Conservation (phyloP, 1,140 invertebrate species). For the Drosophila jambulina region DNA sequence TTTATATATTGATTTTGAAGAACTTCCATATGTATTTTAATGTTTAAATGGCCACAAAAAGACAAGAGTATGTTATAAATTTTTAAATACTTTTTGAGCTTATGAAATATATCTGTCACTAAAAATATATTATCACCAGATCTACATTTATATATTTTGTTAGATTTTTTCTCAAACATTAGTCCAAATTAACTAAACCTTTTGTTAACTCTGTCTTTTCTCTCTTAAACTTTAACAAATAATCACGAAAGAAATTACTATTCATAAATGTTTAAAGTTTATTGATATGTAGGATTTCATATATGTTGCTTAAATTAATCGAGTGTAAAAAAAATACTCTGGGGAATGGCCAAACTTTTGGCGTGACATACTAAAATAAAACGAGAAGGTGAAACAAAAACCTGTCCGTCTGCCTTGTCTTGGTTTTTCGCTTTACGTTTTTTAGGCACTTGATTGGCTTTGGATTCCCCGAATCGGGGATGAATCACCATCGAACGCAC, state of each 20-base stretch:
- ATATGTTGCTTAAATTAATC: background rate
- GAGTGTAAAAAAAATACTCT: conserved; percentile 3
- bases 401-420: conserved; percentile 57
- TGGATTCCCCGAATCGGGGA: conserved; percentile 70
- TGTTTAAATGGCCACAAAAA: background rate
- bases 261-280: too few relatives aligned
- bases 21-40: background rate
- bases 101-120: background rate
- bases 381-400: conserved; percentile 42
- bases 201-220: background rate
- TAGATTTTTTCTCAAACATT: background rate
- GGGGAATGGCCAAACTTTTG: conserved; percentile 24
- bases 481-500: conserved; percentile 55
- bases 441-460: conserved; percentile 66
- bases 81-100: background rate
- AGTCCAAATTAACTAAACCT: background rate
- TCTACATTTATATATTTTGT: background rate
- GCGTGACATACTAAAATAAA: conserved; percentile 27
- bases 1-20: background rate
- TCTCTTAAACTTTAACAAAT: too few relatives aligned
- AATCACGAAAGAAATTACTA: too few relatives aligned
- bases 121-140: background rate
- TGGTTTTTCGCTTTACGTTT: conserved; percentile 26
- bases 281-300: background rate
- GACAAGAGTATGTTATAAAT: background rate